Base-by-base conservation (phyloP, 1,140 invertebrate genomes). In the Zaprionus capensis region DNA sequence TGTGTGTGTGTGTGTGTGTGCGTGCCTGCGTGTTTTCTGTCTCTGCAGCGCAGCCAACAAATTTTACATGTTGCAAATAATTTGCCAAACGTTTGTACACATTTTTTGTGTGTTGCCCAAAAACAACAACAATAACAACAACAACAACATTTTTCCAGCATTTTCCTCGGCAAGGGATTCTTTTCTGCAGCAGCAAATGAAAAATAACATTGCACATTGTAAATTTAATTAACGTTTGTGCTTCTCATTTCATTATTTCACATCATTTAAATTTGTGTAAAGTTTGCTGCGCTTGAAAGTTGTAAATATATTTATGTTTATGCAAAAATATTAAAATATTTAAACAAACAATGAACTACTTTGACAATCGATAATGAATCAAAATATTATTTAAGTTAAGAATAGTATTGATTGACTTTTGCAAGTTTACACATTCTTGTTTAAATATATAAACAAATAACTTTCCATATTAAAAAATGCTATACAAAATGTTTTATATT, bases 31-130 rank as follows among this genome's bases (percentile, higher is more conserved):
- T 61, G 56, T 38, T 46, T 17, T 46, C 41, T 58, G 31, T 65
- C 36, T 65, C 36, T 53, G 49, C 22, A n/a, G 44, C 17, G 3
- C 34, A 56, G 64, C 24, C 41, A 44, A 74, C 67, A 68, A 70
- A 68, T 76, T 82, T 80, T 71, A 71, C 70, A 84, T 78, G 71
- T 51, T 58, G 57, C 61, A 81, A 81, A 82, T 83, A 72, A 78
- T 87, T 87, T 75, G 68, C 51, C 80, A 61, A 87, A 78, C 84
- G 78, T 78, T 85, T 85, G 82, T 81, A 78, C 76, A 79, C 64
- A 81, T 65, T 56, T 56, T 56, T 56, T 56, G 15, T 51, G 67
- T 83, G 24, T 24, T 51, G 46, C n/a, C 20, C 46, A 51, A 51
- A n/a, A 51, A 51, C 38, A 41, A 41, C 38, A 41, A 41, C 0